Conservation (phyloP, 1,140 invertebrate genomes). For the Arctopsyche grandis region DNA sequence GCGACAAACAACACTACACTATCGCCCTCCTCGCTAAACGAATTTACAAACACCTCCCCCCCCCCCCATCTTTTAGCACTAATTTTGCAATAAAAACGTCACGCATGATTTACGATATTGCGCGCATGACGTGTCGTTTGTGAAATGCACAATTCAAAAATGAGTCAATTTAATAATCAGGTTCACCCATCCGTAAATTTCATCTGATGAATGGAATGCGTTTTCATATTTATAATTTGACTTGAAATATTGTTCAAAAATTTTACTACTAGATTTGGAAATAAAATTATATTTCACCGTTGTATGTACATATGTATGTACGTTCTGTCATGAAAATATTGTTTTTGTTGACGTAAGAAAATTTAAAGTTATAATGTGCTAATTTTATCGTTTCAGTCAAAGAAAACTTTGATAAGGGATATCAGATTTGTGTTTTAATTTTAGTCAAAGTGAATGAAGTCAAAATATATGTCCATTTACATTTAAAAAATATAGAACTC, state of each 20-base stretch:
- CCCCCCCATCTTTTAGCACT: not conserved
- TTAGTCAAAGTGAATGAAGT: too few relatives aligned
- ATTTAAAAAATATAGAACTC: too few relatives aligned
- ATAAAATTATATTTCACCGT: too few relatives aligned
- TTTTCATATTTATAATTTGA: not conserved
- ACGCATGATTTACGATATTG: conserved; percentile 3
- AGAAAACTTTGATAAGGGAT: too few relatives aligned
- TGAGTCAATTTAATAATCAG: not conserved
- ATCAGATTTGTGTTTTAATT: too few relatives aligned
- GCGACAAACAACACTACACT: conserved; percentile 5
- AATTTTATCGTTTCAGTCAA: too few relatives aligned
- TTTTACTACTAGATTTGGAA: not conserved
- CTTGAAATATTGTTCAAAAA: not conserved
- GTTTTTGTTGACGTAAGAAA: too few relatives aligned
- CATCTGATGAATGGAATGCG: not conserved
- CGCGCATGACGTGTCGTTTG: not conserved
- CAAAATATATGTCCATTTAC: too few relatives aligned
- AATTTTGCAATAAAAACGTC: conserved; percentile 16
- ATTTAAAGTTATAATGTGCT: too few relatives aligned
- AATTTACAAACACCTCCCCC: not conserved
- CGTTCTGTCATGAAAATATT: too few relatives aligned
- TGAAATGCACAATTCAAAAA: not conserved
- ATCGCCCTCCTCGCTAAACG: not conserved
- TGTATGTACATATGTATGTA: too few relatives aligned
- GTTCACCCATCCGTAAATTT: not conserved